Conservation (phyloP, 2,113 vertebrate genomes). For the Romanogobio albipinnatus region DNA sequence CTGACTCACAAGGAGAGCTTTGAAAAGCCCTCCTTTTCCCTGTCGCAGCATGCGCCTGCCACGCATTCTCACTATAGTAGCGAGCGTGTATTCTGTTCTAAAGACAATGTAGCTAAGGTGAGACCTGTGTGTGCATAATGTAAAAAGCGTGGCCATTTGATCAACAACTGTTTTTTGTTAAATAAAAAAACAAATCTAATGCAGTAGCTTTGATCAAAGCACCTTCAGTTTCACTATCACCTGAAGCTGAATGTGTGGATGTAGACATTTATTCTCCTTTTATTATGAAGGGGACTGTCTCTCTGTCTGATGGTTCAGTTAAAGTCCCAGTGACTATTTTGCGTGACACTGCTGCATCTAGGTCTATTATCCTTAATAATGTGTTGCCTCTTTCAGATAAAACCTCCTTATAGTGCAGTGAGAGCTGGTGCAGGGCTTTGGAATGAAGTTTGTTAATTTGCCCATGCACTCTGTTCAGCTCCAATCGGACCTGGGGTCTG, state of each 20-base stretch:
- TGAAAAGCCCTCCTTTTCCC: neutral
- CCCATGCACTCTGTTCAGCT: neutral
- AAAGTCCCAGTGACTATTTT: neutral
- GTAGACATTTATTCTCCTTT: neutral
- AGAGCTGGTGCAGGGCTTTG: neutral
- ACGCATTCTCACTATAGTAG: neutral
- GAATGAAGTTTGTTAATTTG: neutral
- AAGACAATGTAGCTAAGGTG: neutral
- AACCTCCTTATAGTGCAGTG: neutral
- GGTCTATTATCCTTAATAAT: neutral
- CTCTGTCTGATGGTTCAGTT: no score
- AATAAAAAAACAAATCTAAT: neutral
- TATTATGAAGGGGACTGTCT: no score
- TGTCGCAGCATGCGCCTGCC: neutral
- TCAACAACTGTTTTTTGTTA: neutral
- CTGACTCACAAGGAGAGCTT: neutral
- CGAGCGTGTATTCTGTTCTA: no score
- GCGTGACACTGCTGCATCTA: neutral
- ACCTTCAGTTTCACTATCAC: neutral
- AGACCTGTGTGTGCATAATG: neutral
- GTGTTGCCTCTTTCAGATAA: neutral
- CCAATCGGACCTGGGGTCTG: neutral
- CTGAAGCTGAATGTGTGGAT: neutral
- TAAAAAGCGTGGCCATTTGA: neutral
- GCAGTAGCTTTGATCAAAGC: neutral